phyloP scores from a whole-genome alignment of 2,797 vertebrate genomes.

The Sternotherus odoratus region DNA sequence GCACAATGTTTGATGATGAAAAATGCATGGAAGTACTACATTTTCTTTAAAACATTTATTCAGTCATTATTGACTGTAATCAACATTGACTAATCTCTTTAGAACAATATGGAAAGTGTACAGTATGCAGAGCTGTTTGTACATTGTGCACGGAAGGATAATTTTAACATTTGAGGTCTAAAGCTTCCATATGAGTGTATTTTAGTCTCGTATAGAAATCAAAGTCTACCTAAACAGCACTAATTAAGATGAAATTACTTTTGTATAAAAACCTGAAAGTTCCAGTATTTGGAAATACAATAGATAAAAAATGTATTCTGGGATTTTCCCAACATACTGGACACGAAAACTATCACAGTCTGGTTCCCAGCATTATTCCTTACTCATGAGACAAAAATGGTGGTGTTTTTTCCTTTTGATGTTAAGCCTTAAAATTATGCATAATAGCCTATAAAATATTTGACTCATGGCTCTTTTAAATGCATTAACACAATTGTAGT shows the following conservation, averaged over 20 bases:
- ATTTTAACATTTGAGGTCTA: not conserved
- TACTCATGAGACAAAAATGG: not conserved
- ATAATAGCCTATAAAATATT: not conserved
- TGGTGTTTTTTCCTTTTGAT: not conserved
- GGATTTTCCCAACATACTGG: not conserved
- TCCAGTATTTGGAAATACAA: not conserved
- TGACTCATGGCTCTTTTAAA: not conserved
- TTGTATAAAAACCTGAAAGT: not conserved
- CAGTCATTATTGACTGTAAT: not conserved
- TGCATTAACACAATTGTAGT: not conserved
- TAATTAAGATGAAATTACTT: not conserved
- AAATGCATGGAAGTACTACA: not conserved
- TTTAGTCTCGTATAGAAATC: not conserved
- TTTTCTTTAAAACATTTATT: not conserved
- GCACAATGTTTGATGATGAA: not conserved
- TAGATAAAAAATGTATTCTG: not conserved
- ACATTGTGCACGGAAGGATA: not conserved
- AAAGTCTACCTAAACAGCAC: not conserved
- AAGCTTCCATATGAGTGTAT: not conserved
- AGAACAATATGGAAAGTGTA: not conserved
- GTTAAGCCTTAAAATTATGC: not conserved
- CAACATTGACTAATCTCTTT: not conserved
- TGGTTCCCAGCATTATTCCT: rapidly evolving
- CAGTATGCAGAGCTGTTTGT: not conserved
- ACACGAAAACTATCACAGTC: not conserved